A percentile compares a stretch with the other conserved stretches of the same genome.
These are phyloP conservation scores for Zaprionus gabonicus DNA, from an alignment of 1,140 invertebrate species.

Conservation along the genomic window DNA sequence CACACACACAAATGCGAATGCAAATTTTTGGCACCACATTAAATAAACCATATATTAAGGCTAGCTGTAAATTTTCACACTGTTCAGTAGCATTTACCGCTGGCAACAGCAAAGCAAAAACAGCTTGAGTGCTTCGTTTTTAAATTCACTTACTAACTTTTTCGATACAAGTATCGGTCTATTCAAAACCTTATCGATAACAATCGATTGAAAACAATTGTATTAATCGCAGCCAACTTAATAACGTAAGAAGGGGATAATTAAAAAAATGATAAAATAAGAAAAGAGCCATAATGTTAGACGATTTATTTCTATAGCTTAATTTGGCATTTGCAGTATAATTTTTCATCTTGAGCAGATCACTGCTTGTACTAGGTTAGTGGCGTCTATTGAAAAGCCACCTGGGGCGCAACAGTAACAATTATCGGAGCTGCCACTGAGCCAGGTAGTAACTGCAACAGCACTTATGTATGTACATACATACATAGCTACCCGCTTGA, in stretches of 20 bases:
- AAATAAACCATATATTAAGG: conserved; percentile 6
- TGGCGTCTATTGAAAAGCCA: neutral
- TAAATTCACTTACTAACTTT: too few species aligned
- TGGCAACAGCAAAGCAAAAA: neutral
- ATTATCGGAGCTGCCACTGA: neutral
- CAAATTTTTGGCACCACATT: neutral
- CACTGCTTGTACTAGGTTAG: neutral
- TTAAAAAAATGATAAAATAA: too few species aligned
- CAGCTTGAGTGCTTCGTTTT: neutral
- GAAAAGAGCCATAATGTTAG: neutral
- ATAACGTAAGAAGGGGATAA: too few species aligned
- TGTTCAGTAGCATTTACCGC: conserved; percentile 15
- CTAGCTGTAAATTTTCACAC: conserved; percentile 24
- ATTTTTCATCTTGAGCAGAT: neutral
- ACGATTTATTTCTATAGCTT: neutral
- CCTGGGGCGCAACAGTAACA: conserved; percentile 1
- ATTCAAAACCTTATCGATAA: too few species aligned
- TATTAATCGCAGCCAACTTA: too few species aligned
- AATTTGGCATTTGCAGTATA: neutral
- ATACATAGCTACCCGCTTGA: conserved; percentile 1
- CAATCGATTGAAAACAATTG: too few species aligned
- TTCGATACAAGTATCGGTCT: too few species aligned
- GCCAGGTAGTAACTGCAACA: neutral
- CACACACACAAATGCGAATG: neutral
- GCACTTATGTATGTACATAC: neutral